A percentile compares a stretch with the other conserved stretches of the same genome.
phyloP scores from a whole-genome alignment of 2,888 invertebrate species.

The Pilophorus perplexus region DNA sequence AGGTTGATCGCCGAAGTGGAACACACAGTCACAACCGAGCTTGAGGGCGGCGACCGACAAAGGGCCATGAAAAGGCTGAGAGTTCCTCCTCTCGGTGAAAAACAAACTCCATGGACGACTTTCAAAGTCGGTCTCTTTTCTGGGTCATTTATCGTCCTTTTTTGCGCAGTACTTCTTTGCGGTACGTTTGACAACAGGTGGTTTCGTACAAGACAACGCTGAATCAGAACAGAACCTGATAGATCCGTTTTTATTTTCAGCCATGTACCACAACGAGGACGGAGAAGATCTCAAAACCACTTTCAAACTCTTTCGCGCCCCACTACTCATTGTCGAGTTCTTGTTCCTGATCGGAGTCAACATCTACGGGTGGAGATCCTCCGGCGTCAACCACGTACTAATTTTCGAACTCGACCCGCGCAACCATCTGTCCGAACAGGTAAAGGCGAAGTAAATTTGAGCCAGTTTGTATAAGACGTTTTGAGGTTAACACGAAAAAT shows the following conservation, averaged over 20 bases:
- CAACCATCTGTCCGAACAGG: conserved; percentile 70
- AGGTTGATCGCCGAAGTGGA: conserved; percentile 76
- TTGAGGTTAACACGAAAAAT: neutral
- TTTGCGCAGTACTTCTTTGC: conserved; percentile 69
- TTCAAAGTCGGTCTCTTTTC: conserved; percentile 82
- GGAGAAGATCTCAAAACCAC: conserved; percentile 65
- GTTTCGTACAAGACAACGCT: no score
- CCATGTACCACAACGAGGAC: conserved; percentile 56
- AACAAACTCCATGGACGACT: conserved; percentile 77
- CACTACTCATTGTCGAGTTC: conserved; percentile 71
- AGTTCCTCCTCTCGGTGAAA: conserved; percentile 82
- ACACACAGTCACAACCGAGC: conserved; percentile 64
- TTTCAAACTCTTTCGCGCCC: conserved; percentile 74
- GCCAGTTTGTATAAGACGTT: neutral
- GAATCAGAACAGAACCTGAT: no score
- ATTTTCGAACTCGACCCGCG: conserved; percentile 80
- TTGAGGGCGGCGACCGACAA: conserved; percentile 76
- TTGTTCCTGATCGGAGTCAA: conserved; percentile 76
- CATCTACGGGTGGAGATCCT: conserved; percentile 77
- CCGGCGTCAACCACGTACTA: conserved; percentile 79
- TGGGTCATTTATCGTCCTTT: conserved; percentile 74
- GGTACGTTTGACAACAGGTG: conserved; percentile 54
- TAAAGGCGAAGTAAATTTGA: neutral
- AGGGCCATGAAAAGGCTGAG: conserved; percentile 83
- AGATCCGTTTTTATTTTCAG: conserved; percentile 43